Conservation (phyloP, 2,113 vertebrate species). For the Megaleporinus macrocephalus region DNA sequence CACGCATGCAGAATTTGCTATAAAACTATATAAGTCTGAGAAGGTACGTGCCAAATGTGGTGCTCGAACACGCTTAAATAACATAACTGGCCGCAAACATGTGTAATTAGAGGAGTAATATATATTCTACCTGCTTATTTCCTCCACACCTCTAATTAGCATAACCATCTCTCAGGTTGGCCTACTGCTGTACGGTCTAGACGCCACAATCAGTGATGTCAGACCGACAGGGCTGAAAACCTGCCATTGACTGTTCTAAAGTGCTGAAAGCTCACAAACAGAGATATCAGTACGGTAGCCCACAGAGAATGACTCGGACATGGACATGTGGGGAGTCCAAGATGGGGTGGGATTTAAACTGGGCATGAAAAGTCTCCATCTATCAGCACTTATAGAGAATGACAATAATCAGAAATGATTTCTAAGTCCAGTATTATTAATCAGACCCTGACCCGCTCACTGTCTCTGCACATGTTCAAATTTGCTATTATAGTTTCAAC, state of each 20-base stretch:
- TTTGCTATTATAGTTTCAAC: background rate
- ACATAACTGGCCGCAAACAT: background rate
- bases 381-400: background rate
- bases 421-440: background rate
- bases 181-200: conserved; percentile 23
- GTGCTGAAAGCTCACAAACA: background rate
- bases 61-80: background rate
- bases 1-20: too few species aligned
- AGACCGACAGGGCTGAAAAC: background rate
- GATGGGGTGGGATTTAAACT: background rate
- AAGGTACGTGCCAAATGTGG: background rate
- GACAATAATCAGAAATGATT: background rate
- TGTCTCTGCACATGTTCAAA: background rate
- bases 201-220: background rate
- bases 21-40: background rate
- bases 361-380: background rate
- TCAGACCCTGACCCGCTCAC: too few species aligned
- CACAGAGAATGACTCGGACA: background rate
- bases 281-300: background rate
- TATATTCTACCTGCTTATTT: conserved; percentile 18
- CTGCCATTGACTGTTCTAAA: background rate
- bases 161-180: background rate
- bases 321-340: too few species aligned
- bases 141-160: conserved; percentile 26
- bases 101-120: conserved; percentile 4